A percentile compares a stretch with the other conserved stretches of the same genome.
phyloP scores from a whole-genome alignment of 1,140 invertebrate species.

The Uloborus diversus region DNA sequence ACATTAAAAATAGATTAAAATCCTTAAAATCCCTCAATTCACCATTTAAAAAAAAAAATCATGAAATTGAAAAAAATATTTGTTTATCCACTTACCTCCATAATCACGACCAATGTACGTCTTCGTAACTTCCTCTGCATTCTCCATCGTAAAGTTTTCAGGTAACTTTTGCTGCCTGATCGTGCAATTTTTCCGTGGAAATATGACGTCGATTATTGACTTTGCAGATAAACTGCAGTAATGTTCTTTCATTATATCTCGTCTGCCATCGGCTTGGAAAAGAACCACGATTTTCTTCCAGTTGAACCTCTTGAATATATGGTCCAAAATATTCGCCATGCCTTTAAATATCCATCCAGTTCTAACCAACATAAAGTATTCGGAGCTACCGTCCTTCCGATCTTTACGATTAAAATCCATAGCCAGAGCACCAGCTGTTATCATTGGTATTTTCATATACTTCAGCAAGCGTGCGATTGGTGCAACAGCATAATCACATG shows the following conservation, averaged over 20 bases:
- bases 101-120: not conserved
- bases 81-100: not conserved
- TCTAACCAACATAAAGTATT: conserved; percentile 31
- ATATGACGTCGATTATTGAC: not conserved
- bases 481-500: conserved; percentile 90
- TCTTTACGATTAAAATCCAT: conserved; percentile 3
- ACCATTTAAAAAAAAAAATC: no score
- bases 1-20: no score
- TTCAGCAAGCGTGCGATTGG: conserved; percentile 77
- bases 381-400: not conserved
- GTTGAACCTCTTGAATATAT: not conserved
- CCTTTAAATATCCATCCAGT: conserved; percentile 35
- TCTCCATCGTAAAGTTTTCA: not conserved
- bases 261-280: conserved; percentile 1
- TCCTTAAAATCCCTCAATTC: no score
- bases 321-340: not conserved
- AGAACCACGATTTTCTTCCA: conserved; percentile 1
- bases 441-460: not conserved
- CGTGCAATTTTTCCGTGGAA: not conserved
- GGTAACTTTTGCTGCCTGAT: not conserved
- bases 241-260: conserved; percentile 20
- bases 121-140: not conserved
- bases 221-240: conserved; percentile 14
- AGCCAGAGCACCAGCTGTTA: conserved; percentile 24
- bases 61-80: no score